Evolutionary conservation across 2,113 vertebrate genomes (phyloP), one percentile per base, ranked within the genome.

Genomic region (Gopherus flavomarginatus): DNA sequence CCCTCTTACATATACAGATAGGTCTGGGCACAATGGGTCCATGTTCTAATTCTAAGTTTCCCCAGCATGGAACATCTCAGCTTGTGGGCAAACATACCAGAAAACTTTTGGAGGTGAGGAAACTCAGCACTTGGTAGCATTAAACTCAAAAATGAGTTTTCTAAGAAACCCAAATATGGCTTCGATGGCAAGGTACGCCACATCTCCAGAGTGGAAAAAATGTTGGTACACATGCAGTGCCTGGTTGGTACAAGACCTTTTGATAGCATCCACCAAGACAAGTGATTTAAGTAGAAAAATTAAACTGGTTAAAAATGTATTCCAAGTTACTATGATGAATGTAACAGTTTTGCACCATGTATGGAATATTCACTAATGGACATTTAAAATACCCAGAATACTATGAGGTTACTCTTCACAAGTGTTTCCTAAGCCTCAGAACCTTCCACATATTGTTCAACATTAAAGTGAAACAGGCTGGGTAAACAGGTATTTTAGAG

Each of bases 401-500:
- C 11, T 31, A 88, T 47, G 38, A 81, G 72, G 49, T 21, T 81
- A 72, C 9, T 3, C 2, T 91, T 82, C 77, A 83, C 50, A 88
- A 92, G 21, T 78, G 62, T 53, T 91, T 91, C 81, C 65, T 77
- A 26, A 90, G 89, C 88, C 65, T 0, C 24, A 59, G 16, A 53
- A 88, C 44, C 1, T 80, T 79, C 6, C 35, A 47, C 8, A 31
- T 5, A 7, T 10, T 35, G n/a, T 9, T 88, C 42, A 57, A 31
- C 24, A 49, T 85, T 38, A 31, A 86, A 90, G 87, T 11, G 59
- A 79, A 26, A 88, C 47, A 90, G 53, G 87, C n/a, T 12, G 24
- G 86, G 19, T 4, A 92, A 78, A 65, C 50, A 85, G 75, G 87
- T 93, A n/a, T n/a, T 38, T 93, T 65, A 81, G 89, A 53, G 62